A percentile compares a stretch with the other conserved stretches of the same genome.
Conservation (phyloP, 1,140 invertebrate genomes). For the Drosophila asahinai region DNA sequence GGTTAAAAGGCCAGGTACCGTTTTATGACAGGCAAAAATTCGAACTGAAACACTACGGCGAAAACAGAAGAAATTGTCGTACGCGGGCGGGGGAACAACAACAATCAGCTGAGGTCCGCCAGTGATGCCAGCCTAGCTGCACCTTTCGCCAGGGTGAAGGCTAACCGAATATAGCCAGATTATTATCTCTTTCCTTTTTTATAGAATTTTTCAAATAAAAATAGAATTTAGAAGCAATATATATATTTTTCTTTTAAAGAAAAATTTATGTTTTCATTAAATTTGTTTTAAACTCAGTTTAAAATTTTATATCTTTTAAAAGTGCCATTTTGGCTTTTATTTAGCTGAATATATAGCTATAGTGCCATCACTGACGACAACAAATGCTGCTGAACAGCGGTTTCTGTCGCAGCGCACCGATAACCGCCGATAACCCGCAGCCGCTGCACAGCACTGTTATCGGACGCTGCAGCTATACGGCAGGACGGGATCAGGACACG, state of each 20-base stretch:
- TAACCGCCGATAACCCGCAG: background rate
- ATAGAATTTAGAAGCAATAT: no score
- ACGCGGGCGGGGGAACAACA: slow-evolving; percentile 31
- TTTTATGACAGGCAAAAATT: slow-evolving; percentile 32
- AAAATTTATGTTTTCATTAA: no score
- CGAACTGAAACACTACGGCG: slow-evolving; percentile 31
- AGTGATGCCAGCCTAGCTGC: slow-evolving; percentile 5
- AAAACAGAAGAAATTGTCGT: slow-evolving; percentile 28
- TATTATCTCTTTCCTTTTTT: no score
- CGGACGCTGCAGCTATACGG: slow-evolving; percentile 26
- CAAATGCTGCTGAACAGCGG: slow-evolving; percentile 23
- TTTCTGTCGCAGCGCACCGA: slow-evolving; percentile 2
- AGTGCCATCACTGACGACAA: slow-evolving; percentile 28
- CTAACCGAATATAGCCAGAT: background rate
- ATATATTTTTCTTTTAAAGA: no score
- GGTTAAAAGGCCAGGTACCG: slow-evolving; percentile 26
- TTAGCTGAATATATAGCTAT: background rate
- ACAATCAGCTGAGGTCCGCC: slow-evolving; percentile 27
- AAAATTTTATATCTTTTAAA: no score
- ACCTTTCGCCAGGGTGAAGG: background rate
- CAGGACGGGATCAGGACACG: slow-evolving; percentile 70
- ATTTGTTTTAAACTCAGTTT: no score
- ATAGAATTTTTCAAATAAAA: no score
- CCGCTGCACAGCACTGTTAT: slow-evolving; percentile 2
- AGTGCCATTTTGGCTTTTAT: no score